A percentile compares a stretch with the other conserved stretches of the same genome.
These are phyloP conservation scores for Zhuqinia jingwanae DNA, from an alignment of 2,888 invertebrate species.

Conservation along the genomic window DNA sequence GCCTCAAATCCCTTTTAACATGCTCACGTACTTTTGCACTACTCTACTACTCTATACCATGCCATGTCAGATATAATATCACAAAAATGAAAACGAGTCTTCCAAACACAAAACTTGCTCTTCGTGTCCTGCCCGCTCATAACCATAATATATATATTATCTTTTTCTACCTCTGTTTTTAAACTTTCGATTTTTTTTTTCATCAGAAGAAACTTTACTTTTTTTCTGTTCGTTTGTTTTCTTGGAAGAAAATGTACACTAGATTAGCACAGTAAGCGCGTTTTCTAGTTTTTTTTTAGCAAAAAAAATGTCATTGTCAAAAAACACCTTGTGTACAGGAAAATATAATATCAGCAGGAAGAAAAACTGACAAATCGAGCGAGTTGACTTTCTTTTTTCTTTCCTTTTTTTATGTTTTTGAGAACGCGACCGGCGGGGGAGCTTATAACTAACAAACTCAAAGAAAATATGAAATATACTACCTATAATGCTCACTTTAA, in stretches of 20 bases:
- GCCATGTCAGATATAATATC: neutral
- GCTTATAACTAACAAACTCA: no score
- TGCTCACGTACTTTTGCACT: constrained; percentile 4
- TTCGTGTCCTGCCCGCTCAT: no score
- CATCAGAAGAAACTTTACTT: constrained; percentile 29
- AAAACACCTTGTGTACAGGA: constrained; percentile 52
- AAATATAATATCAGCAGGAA: constrained; percentile 3
- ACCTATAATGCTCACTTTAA: neutral
- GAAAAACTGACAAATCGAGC: neutral
- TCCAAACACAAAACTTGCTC: neutral
- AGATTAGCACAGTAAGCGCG: constrained; percentile 13
- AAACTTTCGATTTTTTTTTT: constrained; percentile 21
- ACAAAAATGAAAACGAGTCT: neutral
- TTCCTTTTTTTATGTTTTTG: neutral
- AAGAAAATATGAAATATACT: no score
- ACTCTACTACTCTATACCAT: neutral
- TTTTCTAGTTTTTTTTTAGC: constrained; percentile 28
- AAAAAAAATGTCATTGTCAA: constrained; percentile 34
- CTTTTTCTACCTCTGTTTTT: constrained; percentile 26
- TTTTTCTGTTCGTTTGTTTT: no score
- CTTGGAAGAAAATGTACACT: constrained; percentile 16
- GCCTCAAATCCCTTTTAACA: constrained; percentile 35
- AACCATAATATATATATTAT: neutral
- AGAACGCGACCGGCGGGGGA: no score
- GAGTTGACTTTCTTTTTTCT: constrained; percentile 1